Conservation (phyloP, 2,113 vertebrate genomes). For the Cisticola juncidis region DNA sequence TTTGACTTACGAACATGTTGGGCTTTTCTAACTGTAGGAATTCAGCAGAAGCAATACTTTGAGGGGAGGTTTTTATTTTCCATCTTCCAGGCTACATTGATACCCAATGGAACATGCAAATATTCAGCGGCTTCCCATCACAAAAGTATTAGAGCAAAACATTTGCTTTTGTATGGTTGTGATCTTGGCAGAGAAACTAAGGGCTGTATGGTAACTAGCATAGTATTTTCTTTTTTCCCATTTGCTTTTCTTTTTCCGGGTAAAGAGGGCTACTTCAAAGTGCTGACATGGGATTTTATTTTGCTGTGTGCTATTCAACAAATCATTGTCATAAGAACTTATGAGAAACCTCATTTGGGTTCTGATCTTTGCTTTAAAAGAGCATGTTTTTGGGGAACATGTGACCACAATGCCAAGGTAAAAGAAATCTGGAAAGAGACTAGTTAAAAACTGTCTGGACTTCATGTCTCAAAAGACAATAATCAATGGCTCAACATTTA, state of each 20-base stretch:
- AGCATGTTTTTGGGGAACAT: neutral
- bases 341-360: neutral
- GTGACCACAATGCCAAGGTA: neutral
- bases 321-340: neutral
- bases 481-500: neutral
- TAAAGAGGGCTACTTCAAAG: neutral
- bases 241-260: neutral
- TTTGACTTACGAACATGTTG: neutral
- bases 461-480: neutral
- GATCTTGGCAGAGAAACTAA: slow-evolving; percentile 10
- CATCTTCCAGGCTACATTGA: neutral
- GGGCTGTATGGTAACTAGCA: neutral
- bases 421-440: neutral
- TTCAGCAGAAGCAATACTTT: neutral
- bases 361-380: neutral
- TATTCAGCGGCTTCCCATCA: neutral
- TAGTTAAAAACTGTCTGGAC: neutral
- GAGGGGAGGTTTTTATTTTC: slow-evolving; percentile 2
- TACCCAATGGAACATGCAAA: neutral
- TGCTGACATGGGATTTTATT: neutral
- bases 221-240: neutral
- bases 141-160: neutral
- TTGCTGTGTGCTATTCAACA: neutral
- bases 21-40: slow-evolving; percentile 2
- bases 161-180: neutral